Conservation (phyloP, 2,797 vertebrate genomes). For the Acanthopagrus latus region DNA sequence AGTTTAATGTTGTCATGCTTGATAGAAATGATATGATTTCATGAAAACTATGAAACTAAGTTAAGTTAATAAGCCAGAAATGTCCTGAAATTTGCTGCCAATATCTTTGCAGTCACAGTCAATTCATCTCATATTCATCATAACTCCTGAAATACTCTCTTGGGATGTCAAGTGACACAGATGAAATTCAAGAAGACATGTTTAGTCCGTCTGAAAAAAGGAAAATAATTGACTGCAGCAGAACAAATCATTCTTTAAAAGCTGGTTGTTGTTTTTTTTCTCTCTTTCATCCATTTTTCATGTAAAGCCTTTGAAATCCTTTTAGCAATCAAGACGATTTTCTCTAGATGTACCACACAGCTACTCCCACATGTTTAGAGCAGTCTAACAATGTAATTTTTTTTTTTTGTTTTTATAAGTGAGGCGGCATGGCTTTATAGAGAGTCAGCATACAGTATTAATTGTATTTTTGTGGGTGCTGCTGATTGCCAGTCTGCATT, state of each 20-base stretch:
- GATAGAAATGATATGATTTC: not conserved
- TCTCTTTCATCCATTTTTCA: conserved; percentile 67
- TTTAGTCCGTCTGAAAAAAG: conserved; percentile 67
- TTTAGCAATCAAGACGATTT: conserved; percentile 79
- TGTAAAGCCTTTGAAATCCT: conserved; percentile 74
- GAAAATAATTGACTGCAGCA: conserved; percentile 66
- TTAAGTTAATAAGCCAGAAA: conserved; percentile 2
- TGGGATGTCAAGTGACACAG: conserved; percentile 39
- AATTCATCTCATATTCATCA: not conserved
- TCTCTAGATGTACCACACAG: conserved; percentile 66
- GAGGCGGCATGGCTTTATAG: conserved; percentile 51
- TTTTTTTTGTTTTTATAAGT: conserved; percentile 76
- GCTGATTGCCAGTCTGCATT: conserved; percentile 80
- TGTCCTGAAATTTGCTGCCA: not conserved
- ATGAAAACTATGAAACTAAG: conserved; percentile 17
- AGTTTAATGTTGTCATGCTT: conserved; percentile 7
- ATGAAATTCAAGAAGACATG: conserved; percentile 62
- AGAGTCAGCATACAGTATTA: conserved; percentile 72
- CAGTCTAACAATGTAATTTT: conserved; percentile 70
- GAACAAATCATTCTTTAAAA: conserved; percentile 74
- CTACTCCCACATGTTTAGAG: conserved; percentile 67
- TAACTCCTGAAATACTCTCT: conserved; percentile 34
- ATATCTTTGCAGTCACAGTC: not conserved
- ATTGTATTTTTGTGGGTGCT: conserved; percentile 77
- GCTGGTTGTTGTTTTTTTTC: conserved; percentile 60